A percentile compares a stretch with the other conserved stretches of the same genome.
Evolutionary conservation across 2,797 vertebrate genomes (phyloP).

Genomic region (Myotis planiceps): DNA sequence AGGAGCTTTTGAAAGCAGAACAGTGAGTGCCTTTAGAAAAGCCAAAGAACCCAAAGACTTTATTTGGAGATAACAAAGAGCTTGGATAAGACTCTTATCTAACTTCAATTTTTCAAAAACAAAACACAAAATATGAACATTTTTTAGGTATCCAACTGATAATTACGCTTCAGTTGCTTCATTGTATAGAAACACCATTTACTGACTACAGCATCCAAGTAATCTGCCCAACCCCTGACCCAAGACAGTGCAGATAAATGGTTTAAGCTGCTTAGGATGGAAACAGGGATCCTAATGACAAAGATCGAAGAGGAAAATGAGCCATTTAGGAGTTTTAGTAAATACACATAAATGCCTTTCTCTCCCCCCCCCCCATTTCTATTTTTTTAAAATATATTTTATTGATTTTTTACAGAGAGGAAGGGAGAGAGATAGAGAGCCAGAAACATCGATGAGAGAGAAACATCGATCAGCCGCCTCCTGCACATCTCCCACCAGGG

Average conservation of each 20-base stretch:
- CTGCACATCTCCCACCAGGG: no score
- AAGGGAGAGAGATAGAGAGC: no score
- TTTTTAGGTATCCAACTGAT: not conserved
- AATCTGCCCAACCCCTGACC: not conserved
- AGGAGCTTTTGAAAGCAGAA: not conserved
- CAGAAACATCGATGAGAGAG: no score
- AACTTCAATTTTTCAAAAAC: not conserved
- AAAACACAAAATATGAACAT: not conserved
- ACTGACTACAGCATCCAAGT: not conserved
- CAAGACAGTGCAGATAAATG: not conserved
- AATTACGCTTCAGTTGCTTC: not conserved
- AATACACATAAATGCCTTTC: not conserved
- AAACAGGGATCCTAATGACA: not conserved
- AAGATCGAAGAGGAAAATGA: not conserved
- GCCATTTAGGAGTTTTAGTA: not conserved
- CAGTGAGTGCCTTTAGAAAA: not conserved
- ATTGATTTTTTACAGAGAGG: no score
- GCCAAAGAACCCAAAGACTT: not conserved
- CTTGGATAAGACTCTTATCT: not conserved
- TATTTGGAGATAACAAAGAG: not conserved
- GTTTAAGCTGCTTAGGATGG: no score
- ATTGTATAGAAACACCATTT: not conserved
- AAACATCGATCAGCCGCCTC: no score
- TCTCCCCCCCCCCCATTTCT: accelerated
- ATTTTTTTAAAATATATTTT: no score